These are phyloP conservation scores for Drosophila repletoides DNA, from an alignment of 1,140 invertebrate genomes.

Conservation along the genomic window DNA sequence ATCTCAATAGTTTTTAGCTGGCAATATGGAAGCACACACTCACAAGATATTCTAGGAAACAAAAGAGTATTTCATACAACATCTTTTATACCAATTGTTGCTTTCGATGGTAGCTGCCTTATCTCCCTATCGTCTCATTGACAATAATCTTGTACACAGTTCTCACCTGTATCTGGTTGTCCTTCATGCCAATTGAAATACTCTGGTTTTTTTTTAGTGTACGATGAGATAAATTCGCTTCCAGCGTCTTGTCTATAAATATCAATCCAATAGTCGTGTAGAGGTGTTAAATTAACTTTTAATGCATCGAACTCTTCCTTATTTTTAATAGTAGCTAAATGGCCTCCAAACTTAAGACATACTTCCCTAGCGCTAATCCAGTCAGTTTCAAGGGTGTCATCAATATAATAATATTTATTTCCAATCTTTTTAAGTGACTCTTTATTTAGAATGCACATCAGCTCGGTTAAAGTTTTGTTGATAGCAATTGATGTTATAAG, in stretches of 20 bases:
- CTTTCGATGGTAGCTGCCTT: no score
- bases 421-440: neutral
- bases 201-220: neutral
- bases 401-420: conserved; percentile 4
- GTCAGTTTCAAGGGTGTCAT: neutral
- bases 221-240: neutral
- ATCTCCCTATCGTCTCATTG: no score
- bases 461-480: neutral
- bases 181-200: neutral
- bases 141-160: no score
- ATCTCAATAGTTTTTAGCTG: no score
- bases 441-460: neutral
- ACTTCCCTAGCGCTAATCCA: neutral
- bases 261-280: conserved; percentile 3
- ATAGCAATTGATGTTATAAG: neutral
- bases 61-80: no score
- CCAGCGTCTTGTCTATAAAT: neutral
- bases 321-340: neutral
- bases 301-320: neutral
- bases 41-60: no score
- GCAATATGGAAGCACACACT: no score
- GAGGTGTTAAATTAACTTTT: neutral
- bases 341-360: neutral
- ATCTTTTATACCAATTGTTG: no score
- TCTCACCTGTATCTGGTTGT: neutral